These are phyloP conservation scores for Allolobophora icterica DNA, from an alignment of 2,888 invertebrate genomes.

Conservation along the genomic window DNA sequence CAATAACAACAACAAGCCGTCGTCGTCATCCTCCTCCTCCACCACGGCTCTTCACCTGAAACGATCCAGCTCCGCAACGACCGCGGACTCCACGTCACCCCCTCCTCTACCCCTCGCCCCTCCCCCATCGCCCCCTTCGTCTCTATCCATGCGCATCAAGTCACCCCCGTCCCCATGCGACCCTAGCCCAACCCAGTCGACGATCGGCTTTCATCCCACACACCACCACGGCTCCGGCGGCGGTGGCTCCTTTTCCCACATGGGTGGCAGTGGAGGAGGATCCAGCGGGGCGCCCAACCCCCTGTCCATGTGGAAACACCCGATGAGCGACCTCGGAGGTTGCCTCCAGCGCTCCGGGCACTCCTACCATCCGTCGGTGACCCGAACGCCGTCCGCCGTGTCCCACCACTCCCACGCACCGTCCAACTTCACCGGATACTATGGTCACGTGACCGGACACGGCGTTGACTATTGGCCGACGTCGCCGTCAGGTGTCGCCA, in stretches of 20 bases:
- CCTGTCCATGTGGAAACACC: slow-evolving; percentile 21
- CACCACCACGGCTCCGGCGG: not conserved
- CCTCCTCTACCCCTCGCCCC: not conserved
- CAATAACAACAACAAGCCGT: not conserved
- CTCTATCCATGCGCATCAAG: slow-evolving; percentile 24
- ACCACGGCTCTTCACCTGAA: not conserved
- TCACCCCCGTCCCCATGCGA: slow-evolving; percentile 24
- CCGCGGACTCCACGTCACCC: not conserved
- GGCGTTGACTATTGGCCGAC: slow-evolving; percentile 23
- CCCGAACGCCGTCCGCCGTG: not conserved
- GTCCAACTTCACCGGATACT: slow-evolving; percentile 18
- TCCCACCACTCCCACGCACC: not conserved
- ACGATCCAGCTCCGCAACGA: slow-evolving; percentile 1
- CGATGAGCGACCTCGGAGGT: slow-evolving; percentile 3
- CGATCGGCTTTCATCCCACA: not conserved
- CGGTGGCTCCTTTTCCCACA: not conserved
- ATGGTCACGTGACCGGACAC: not conserved
- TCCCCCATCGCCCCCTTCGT: not conserved
- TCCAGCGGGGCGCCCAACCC: not conserved
- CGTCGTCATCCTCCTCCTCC: not conserved
- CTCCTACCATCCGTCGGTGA: not conserved
- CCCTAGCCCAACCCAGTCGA: not conserved
- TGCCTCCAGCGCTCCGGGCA: not conserved
- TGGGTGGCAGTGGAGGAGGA: not conserved
- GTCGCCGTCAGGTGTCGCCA: not conserved